Evolutionary conservation across 1,140 invertebrate genomes (phyloP).

Genomic region (Drosophila biarmipes): DNA sequence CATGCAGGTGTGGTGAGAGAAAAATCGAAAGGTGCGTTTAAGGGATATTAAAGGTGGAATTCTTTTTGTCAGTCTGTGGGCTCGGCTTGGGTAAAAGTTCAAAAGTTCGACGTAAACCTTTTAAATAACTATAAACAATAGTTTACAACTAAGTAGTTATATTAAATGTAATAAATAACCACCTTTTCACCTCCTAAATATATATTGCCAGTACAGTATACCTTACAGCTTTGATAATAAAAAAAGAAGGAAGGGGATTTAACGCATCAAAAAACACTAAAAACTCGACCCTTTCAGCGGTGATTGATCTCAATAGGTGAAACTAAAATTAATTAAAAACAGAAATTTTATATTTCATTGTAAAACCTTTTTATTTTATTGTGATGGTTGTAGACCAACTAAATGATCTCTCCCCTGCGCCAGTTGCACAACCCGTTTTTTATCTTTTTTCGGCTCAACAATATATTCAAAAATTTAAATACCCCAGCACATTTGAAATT

Average conservation of each 20-base stretch:
- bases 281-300: too few relatives aligned
- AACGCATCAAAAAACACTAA: too few relatives aligned
- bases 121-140: too few relatives aligned
- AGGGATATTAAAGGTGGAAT: background rate
- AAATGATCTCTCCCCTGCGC: background rate
- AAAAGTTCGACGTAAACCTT: too few relatives aligned
- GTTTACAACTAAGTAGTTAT: too few relatives aligned
- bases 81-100: background rate
- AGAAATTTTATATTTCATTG: background rate
- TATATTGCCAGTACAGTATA: too few relatives aligned
- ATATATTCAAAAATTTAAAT: background rate
- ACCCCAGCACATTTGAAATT: background rate
- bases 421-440: background rate
- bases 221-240: too few relatives aligned
- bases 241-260: too few relatives aligned
- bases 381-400: background rate
- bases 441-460: background rate
- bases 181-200: too few relatives aligned
- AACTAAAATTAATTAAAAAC: background rate
- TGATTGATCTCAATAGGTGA: too few relatives aligned
- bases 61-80: background rate
- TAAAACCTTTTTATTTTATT: background rate
- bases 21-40: conserved; percentile 5
- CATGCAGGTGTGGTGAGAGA: conserved; percentile 4
- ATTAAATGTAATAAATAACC: too few relatives aligned